These are phyloP conservation scores for Chromoteleia sp. DNA, from an alignment of 2,888 invertebrate genomes.

Conservation along the genomic window DNA sequence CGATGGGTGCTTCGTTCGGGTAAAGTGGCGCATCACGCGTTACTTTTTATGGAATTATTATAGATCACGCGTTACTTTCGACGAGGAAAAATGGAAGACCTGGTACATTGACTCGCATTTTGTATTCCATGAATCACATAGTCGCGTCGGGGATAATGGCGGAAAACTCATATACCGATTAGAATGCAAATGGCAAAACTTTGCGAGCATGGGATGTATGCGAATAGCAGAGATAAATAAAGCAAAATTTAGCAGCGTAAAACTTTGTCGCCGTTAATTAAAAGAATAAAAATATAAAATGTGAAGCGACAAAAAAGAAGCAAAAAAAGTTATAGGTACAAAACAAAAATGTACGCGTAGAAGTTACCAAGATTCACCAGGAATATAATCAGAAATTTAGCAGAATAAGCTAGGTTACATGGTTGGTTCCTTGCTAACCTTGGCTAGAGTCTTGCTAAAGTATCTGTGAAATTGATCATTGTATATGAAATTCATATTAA, in stretches of 20 bases:
- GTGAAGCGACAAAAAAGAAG: too few species aligned
- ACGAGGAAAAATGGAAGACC: conserved; percentile 44
- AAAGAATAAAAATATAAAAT: too few species aligned
- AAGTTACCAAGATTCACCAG: too few species aligned
- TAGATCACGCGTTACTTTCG: conserved; percentile 50
- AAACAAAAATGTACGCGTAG: too few species aligned
- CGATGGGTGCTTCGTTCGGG: not conserved
- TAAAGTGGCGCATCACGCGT: conserved; percentile 20
- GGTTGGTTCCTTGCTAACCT: too few species aligned
- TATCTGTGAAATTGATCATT: too few species aligned
- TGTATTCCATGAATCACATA: conserved; percentile 66
- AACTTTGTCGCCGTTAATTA: conserved; percentile 34
- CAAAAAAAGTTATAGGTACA: too few species aligned
- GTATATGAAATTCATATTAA: too few species aligned
- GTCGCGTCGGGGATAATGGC: conserved; percentile 56
- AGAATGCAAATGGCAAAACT: conserved; percentile 64
- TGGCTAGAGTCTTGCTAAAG: too few species aligned
- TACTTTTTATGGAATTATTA: conserved; percentile 42
- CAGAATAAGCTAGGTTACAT: too few species aligned
- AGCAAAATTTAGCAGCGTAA: conserved; percentile 45
- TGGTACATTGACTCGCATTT: conserved; percentile 46
- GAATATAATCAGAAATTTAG: too few species aligned
- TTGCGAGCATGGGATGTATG: conserved; percentile 33
- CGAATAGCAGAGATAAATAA: conserved; percentile 40
- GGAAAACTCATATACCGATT: conserved; percentile 62